Conservation (phyloP, 2,797 vertebrate species). For the Heliangelus exortis region DNA sequence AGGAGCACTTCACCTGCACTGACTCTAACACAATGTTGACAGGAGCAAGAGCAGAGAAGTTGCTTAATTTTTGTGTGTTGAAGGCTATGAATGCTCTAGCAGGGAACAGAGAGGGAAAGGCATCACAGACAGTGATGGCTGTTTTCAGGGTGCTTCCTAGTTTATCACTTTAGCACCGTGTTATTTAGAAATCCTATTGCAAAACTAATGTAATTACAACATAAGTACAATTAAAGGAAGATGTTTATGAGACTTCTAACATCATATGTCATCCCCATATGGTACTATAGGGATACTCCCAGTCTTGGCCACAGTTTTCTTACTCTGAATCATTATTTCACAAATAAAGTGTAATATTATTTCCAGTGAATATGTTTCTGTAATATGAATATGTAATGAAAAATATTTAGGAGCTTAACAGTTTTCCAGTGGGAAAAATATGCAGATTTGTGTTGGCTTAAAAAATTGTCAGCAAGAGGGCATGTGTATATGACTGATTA, state of each 20-base stretch:
- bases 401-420: not conserved
- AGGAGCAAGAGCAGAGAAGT: not conserved
- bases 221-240: slow-evolving; percentile 7
- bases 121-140: not conserved
- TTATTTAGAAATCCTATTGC: slow-evolving; percentile 7
- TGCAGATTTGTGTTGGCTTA: not conserved
- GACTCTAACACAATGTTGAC: not conserved
- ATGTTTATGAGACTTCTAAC: slow-evolving; percentile 1
- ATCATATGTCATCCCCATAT: not conserved
- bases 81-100: not conserved
- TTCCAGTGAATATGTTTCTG: not conserved
- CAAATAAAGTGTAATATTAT: not conserved
- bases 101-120: not conserved
- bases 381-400: too few species aligned
- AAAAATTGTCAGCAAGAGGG: not conserved
- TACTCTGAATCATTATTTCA: not conserved
- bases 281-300: not conserved
- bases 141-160: not conserved
- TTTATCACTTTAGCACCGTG: not conserved
- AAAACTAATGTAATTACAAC: slow-evolving; percentile 11
- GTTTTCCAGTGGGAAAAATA: not conserved
- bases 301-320: not conserved
- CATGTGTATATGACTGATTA: not conserved
- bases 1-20: not conserved
- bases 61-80: not conserved